Evolutionary conservation across 37 sponge, comb jelly and placozoan species (phyloP).

Genomic region (Aplysina aerophoba): DNA sequence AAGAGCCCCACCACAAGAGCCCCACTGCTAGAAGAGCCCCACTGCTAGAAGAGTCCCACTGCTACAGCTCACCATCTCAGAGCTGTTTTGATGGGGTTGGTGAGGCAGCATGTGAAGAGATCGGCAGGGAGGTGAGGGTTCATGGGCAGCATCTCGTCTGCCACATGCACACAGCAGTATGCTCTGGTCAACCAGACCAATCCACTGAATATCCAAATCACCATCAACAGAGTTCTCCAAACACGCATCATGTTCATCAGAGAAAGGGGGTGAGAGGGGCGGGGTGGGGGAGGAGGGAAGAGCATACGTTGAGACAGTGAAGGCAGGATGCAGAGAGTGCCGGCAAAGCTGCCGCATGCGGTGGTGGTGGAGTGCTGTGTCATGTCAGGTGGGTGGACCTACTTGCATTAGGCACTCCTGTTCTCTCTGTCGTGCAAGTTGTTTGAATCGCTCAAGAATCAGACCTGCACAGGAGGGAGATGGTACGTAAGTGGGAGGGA

Average conservation of each 20-base stretch:
- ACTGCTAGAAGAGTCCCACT: neutral
- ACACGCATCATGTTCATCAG: conserved; percentile 23
- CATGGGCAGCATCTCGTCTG: conserved; percentile 90
- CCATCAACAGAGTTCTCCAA: conserved; percentile 29
- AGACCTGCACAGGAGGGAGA: conserved; percentile 47
- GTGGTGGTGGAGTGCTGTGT: neutral
- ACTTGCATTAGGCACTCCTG: conserved; percentile 65
- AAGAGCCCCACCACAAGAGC: no score
- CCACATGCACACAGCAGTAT: conserved; percentile 93
- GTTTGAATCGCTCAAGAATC: conserved; percentile 82
- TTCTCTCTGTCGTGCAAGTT: conserved; percentile 86
- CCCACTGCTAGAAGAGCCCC: no score
- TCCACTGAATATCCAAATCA: neutral
- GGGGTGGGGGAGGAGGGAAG: neutral
- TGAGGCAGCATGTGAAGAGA: conserved; percentile 94
- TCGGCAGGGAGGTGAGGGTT: conserved; percentile 95
- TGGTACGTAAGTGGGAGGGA: neutral
- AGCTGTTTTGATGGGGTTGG: conserved; percentile 90
- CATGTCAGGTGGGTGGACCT: neutral
- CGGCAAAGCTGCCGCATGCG: neutral
- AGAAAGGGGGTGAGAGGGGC: neutral
- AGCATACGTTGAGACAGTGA: neutral
- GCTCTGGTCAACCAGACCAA: conserved; percentile 56
- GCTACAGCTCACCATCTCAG: conserved; percentile 53
- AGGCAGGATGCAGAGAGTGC: neutral